Conservation (phyloP, 2,797 vertebrate species). For the Myotis daubentonii region DNA sequence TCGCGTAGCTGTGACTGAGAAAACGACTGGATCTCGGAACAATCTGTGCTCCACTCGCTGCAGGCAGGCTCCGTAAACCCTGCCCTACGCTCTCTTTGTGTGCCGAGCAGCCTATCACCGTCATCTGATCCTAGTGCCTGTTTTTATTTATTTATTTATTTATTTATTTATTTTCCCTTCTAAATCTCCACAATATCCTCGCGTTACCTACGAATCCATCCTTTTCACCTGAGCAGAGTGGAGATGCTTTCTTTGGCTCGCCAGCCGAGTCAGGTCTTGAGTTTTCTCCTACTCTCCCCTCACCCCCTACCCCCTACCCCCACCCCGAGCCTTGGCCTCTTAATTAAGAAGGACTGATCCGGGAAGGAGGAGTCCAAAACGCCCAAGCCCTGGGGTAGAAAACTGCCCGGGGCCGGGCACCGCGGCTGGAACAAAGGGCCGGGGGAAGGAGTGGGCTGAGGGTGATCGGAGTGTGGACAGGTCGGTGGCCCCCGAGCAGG, state of each 20-base stretch:
- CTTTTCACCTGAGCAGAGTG: slow-evolving; percentile 69
- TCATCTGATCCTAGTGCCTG: slow-evolving; percentile 68
- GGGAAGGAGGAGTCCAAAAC: slow-evolving; percentile 41
- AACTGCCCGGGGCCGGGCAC: slow-evolving; percentile 1
- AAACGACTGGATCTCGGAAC: slow-evolving; percentile 80
- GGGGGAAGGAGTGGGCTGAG: background rate
- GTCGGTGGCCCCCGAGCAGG: background rate
- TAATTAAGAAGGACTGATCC: slow-evolving; percentile 32
- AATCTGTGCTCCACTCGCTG: slow-evolving; percentile 80
- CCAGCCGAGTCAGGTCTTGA: slow-evolving; percentile 50
- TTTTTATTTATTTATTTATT: background rate
- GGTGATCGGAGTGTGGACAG: background rate
- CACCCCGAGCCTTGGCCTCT: background rate
- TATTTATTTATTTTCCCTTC: background rate
- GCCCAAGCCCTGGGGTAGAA: slow-evolving; percentile 25
- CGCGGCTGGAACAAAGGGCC: slow-evolving; percentile 67
- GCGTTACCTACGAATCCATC: slow-evolving; percentile 56
- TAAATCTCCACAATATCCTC: slow-evolving; percentile 70
- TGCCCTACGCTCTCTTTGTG: slow-evolving; percentile 78
- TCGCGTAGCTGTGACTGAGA: slow-evolving; percentile 74
- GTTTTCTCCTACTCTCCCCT: background rate
- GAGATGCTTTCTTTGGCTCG: slow-evolving; percentile 44
- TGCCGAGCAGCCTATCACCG: slow-evolving; percentile 73
- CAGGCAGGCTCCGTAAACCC: slow-evolving; percentile 71
- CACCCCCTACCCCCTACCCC: too few species aligned